A percentile compares a stretch with the other conserved stretches of the same genome.
These are phyloP conservation scores for Catocala nupta DNA, from an alignment of 2,888 invertebrate species.

Conservation along the genomic window DNA sequence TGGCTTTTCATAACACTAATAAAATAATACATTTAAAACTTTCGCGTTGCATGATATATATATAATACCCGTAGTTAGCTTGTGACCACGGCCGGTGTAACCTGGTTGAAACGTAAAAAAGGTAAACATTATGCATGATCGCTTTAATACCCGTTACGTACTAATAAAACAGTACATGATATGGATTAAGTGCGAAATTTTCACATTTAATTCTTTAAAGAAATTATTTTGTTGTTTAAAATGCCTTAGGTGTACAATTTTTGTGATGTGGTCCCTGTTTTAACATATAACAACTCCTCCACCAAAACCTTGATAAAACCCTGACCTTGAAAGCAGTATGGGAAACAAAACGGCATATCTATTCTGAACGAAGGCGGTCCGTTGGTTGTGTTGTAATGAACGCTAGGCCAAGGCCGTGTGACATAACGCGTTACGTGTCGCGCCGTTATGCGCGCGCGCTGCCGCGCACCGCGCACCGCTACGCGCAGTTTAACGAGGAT, in stretches of 20 bases:
- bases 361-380: constrained; percentile 57
- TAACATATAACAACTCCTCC: neutral
- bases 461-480: constrained; percentile 45
- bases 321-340: constrained; percentile 46
- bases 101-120: too few species aligned
- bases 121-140: too few species aligned
- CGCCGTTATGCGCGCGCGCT: constrained; percentile 49
- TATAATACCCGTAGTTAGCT: too few species aligned
- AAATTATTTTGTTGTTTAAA: neutral
- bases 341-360: constrained; percentile 58
- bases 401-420: constrained; percentile 84
- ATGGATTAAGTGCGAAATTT: too few species aligned
- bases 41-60: too few species aligned
- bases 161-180: too few species aligned
- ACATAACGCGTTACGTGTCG: constrained; percentile 64
- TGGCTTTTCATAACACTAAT: too few species aligned
- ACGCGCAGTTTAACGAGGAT: constrained; percentile 47
- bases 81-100: too few species aligned
- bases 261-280: too few species aligned
- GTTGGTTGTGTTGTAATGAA: constrained; percentile 66
- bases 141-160: too few species aligned
- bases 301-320: constrained; percentile 37
- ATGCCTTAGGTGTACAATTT: neutral
- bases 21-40: too few species aligned
- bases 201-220: too few species aligned